Base-by-base conservation (phyloP, 1,140 invertebrate species). In the Meloidogyne floridensis region DNA sequence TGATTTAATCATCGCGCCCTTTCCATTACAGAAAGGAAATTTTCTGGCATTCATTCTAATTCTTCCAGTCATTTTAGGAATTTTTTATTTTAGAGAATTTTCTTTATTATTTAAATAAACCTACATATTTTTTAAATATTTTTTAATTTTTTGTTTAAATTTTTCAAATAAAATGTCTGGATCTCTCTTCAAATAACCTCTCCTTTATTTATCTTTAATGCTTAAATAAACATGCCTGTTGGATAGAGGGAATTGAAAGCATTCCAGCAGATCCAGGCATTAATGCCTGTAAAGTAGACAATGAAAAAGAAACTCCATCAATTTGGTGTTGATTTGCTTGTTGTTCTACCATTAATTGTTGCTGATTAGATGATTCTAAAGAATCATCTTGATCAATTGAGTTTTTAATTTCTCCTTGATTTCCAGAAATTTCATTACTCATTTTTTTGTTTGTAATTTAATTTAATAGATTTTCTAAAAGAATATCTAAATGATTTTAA, bases 181-280 rank as follows among this genome's bases (percentile, higher is more conserved):
- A 32, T 32, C 32, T 32, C 32, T 32, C 32, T 32, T 32, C 7
- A 47, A 8, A 47, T 6, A 47, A 4, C 47, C 47, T 8, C 47
- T 47, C 47, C 47, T 47, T 47, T 47, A 47, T 32, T 32, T 2
- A 32, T 32, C 32, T 32, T 32, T 47, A 47, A 47, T 47, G 4
- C 4, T 6, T 47, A 47, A 65, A 54, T 42, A 42, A 42, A 77
- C 18, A n/a, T 69, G 72, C 77, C 77, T 79, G 77, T 72, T 79
- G 77, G 15, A 79, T 79, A 53, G 43, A 47, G 5, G 72, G 59
- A 20, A 71, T 72, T n/a, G 77, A 79, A 51, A 79, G 65, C 77
- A 79, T 71, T 72, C 77, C 77, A 10, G 77, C 77, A 13, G 77
- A 47, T 10, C 59, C 65, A 47, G 77, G 77, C 65, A 79, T 79